Evolutionary conservation across 2,888 invertebrate genomes (phyloP), one percentile per base, ranked within the genome.

Genomic region (Epinotia demarniana): DNA sequence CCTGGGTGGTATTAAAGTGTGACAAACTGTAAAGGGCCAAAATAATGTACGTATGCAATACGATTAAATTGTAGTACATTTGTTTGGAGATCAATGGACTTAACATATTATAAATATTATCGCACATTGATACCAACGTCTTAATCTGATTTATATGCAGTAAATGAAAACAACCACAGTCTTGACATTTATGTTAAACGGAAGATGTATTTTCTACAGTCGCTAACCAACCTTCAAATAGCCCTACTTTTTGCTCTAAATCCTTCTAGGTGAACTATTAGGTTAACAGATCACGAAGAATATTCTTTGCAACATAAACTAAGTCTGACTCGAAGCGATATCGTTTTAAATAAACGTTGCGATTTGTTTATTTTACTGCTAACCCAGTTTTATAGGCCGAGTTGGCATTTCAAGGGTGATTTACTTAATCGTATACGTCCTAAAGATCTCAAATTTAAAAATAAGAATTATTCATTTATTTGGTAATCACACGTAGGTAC

Each of bases 351-450:
- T 43, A 58, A 68, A 18, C 43, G 68, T 68, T 6, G n/a, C 23
- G n/a, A 58, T 69, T 46, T n/a, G 58, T 60, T 69, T 60, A 43
- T 69, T 69, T 69, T 69, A 58, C 33, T 69, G 58, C 69, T 46
- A 69, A 46, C 58, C 69, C n/a, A 60, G 58, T 69, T 69, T 43
- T 13, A 43, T n/a, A 58, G 43, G 55, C 8, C 4, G 43, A 23
- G 23, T 43, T 53, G 27, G 66, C 12, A 43, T 55, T 66, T 39
- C 43, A 33, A 39, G 57, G 57, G 19, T 9, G 43, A 57, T 18
- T 43, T 18, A 27, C 23, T 27, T n/a, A 19, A 18, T n/a, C 18
- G 53, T 13, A 18, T 13, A 67, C 5, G 18, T 12, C 27, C 33
- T 12, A 4, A 11, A 18, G 4, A 55, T 27, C 12, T 53, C 18